Conservation (phyloP, 2,797 vertebrate species). For the Xerus rutilus region DNA sequence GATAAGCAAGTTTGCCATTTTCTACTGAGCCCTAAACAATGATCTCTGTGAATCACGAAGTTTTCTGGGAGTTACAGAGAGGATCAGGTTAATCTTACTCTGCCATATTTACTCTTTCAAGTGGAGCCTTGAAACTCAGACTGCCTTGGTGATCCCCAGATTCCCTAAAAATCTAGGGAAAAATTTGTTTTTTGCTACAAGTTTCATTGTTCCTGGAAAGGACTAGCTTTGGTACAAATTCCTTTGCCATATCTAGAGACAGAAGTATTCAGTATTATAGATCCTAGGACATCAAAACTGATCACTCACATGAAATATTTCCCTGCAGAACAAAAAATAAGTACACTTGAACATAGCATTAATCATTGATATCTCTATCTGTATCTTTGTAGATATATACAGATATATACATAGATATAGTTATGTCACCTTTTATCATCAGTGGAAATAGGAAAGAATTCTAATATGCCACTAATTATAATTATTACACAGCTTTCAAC, state of each 20-base stretch:
- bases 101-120: neutral
- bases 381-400: no score
- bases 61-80: neutral
- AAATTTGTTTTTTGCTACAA: neutral
- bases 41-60: neutral
- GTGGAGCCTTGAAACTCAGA: neutral
- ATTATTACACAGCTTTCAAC: neutral
- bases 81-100: neutral
- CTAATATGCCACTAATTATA: neutral
- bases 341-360: neutral
- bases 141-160: neutral
- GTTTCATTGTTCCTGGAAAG: neutral
- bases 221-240: neutral
- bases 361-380: neutral
- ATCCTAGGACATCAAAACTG: neutral
- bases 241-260: neutral
- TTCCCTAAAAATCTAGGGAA: neutral
- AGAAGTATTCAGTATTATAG: neutral
- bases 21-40: neutral
- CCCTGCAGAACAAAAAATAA: neutral
- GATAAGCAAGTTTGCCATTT: neutral
- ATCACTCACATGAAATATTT: neutral
- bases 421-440: neutral
- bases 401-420: no score
- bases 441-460: neutral